Evolutionary conservation across 2,113 vertebrate species (phyloP).

Genomic region (Coracopsis vasa): DNA sequence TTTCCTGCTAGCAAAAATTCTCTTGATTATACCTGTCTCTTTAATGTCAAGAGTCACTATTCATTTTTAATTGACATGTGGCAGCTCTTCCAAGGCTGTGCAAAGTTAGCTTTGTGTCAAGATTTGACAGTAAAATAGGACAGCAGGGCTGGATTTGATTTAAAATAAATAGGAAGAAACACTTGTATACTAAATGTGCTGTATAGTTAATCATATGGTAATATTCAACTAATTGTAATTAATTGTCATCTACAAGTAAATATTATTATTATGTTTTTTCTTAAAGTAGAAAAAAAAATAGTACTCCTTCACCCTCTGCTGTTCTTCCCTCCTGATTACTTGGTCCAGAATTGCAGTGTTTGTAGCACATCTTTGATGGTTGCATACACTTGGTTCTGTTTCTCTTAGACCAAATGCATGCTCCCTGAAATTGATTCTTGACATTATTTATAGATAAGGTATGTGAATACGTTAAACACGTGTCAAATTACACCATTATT

Average conservation of each 20-base stretch:
- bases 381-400: neutral
- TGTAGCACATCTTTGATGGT: neutral
- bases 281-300: neutral
- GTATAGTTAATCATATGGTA: neutral
- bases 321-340: neutral
- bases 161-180: neutral
- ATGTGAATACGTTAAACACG: neutral
- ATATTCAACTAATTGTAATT: neutral
- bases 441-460: neutral
- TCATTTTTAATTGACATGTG: conserved; percentile 17
- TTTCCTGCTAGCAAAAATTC: neutral
- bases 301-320: neutral
- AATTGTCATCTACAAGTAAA: neutral
- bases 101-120: neutral
- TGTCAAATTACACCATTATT: neutral
- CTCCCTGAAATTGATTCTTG: neutral
- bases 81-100: neutral
- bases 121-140: neutral
- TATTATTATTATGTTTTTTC: neutral
- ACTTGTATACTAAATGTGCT: neutral
- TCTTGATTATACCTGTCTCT: neutral
- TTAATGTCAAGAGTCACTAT: neutral
- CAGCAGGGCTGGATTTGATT: neutral
- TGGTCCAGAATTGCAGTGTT: neutral
- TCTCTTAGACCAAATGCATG: neutral